Percentiles rank a stretch among this genome's conserved stretches.
phyloP scores from a whole-genome alignment of 2,888 invertebrate genomes.

The Clitarchus hookeri region DNA sequence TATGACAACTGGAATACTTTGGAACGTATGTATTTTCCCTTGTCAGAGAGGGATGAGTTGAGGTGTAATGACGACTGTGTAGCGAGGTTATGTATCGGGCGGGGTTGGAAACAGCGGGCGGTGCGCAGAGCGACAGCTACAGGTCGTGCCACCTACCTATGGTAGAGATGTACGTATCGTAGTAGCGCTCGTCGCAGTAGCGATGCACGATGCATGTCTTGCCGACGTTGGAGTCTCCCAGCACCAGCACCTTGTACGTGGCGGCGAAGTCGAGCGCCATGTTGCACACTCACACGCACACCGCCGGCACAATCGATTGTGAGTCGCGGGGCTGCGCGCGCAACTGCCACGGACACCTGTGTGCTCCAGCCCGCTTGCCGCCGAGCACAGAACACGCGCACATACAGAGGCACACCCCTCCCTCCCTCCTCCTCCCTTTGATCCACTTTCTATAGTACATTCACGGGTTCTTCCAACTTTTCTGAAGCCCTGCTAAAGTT shows the following conservation, averaged over 20 bases:
- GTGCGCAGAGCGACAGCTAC: not conserved
- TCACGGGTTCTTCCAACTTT: no score
- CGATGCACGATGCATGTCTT: slow-evolving; percentile 90
- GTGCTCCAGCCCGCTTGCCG: no score
- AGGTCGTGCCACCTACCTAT: slow-evolving; percentile 68
- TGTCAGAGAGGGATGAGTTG: no score
- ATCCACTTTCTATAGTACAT: no score
- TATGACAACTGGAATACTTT: no score
- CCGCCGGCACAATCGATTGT: slow-evolving; percentile 22
- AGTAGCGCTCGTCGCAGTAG: slow-evolving; percentile 87
- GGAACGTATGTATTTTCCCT: no score
- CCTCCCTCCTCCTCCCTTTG: no score
- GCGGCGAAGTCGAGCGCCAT: slow-evolving; percentile 87
- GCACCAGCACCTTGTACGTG: slow-evolving; percentile 83
- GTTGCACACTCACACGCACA: slow-evolving; percentile 29
- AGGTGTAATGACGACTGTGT: no score
- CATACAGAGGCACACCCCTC: slow-evolving; percentile 29
- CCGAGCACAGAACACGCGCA: not conserved
- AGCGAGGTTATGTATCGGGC: not conserved
- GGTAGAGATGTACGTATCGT: slow-evolving; percentile 88
- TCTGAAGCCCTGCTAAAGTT: no score
- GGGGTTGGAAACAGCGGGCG: not conserved
- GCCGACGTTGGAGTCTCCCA: slow-evolving; percentile 88
- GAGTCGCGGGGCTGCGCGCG: slow-evolving; percentile 10
- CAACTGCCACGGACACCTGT: not conserved